A percentile compares a stretch with the other conserved stretches of the same genome.
phyloP scores from a whole-genome alignment of 2,888 invertebrate species.

The Salticus scenicus region DNA sequence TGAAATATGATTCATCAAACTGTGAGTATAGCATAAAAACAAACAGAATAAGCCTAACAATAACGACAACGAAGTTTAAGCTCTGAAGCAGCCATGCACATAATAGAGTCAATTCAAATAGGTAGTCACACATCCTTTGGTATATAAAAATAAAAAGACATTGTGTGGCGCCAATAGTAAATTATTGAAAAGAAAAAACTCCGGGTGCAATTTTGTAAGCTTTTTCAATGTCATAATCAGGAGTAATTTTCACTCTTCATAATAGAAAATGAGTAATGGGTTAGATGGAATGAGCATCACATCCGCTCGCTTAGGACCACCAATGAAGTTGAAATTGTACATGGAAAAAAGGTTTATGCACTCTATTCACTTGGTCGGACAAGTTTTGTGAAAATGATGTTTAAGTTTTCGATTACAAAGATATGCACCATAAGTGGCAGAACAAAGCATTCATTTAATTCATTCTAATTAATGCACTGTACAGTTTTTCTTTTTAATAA shows the following conservation, averaged over 20 bases:
- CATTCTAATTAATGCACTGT: no score
- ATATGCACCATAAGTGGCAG: no score
- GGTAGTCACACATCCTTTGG: conserved; percentile 45
- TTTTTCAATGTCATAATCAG: conserved; percentile 66
- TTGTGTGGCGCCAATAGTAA: conserved; percentile 44
- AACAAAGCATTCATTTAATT: no score
- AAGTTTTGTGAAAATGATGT: no score
- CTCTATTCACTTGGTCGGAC: no score
- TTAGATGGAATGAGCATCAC: conserved; percentile 28
- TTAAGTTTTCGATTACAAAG: no score
- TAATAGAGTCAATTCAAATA: conserved; percentile 54
- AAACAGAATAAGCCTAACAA: conserved; percentile 27
- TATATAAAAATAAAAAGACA: conserved; percentile 13
- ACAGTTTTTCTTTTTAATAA: no score
- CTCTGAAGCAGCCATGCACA: conserved; percentile 48
- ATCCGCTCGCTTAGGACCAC: conserved; percentile 38
- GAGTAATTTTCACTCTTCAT: conserved; percentile 67
- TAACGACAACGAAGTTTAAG: conserved; percentile 34
- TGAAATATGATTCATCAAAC: not conserved
- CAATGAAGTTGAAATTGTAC: not conserved
- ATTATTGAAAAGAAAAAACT: conserved; percentile 43
- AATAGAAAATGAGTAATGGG: conserved; percentile 58
- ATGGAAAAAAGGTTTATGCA: not conserved
- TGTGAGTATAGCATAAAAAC: not conserved
- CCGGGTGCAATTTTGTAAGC: conserved; percentile 57